These are phyloP conservation scores for Neodontobutis hainanensis DNA, from an alignment of 2,113 vertebrate genomes.

Conservation along the genomic window DNA sequence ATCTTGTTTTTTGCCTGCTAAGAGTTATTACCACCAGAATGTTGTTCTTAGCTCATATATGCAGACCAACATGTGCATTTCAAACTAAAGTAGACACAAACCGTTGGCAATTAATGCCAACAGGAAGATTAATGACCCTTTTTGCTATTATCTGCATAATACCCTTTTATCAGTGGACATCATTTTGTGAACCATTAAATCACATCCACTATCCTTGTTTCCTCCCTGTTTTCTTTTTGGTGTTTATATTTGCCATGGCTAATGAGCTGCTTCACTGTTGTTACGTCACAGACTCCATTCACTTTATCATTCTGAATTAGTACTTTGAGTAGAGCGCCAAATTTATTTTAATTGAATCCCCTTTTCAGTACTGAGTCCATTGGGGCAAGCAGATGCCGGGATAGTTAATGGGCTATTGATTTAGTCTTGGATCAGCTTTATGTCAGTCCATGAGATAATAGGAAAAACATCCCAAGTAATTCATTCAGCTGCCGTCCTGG, in stretches of 20 bases:
- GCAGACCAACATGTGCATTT: not conserved
- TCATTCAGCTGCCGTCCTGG: constrained; percentile 22
- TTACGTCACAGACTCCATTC: not conserved
- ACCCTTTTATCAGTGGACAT: not conserved
- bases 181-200: constrained; percentile 6
- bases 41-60: not conserved
- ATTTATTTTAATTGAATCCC: constrained; percentile 66
- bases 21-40: not conserved
- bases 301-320: constrained; percentile 26
- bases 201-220: not conserved
- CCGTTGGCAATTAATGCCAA: too few relatives aligned
- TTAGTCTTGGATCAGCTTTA: constrained; percentile 37
- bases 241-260: constrained; percentile 7
- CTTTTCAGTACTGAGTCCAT: constrained; percentile 44
- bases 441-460: constrained; percentile 48
- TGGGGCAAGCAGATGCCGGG: constrained; percentile 29
- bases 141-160: not conserved
- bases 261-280: constrained; percentile 17
- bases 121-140: not conserved
- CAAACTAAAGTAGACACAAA: not conserved
- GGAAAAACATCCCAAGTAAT: constrained; percentile 39
- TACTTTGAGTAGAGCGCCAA: constrained; percentile 38
- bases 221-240: not conserved
- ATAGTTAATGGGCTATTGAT: constrained; percentile 74
- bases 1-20: not conserved